A percentile compares a stretch with the other conserved stretches of the same genome.
phyloP scores from a whole-genome alignment of 1,140 invertebrate species.

The Ips nitidus region DNA sequence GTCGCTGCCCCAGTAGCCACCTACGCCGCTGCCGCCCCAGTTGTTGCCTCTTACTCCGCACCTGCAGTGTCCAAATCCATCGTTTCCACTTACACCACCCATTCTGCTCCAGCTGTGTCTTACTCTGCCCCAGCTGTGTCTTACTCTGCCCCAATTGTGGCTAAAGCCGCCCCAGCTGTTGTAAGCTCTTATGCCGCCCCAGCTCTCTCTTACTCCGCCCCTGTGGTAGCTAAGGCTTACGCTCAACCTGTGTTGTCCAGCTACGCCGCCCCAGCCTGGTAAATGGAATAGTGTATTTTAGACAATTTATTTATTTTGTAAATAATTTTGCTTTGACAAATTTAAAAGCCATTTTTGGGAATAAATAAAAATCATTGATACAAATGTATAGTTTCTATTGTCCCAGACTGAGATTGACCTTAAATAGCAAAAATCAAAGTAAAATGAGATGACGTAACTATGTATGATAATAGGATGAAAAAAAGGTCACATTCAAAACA shows the following conservation, averaged over 20 bases:
- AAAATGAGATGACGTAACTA: too few relatives aligned
- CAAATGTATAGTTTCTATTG: too few relatives aligned
- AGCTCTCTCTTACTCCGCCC: slow-evolving; percentile 38
- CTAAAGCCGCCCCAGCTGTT: slow-evolving; percentile 13
- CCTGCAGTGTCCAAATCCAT: slow-evolving; percentile 6
- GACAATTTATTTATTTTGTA: slow-evolving; percentile 27
- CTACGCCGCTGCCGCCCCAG: slow-evolving; percentile 32
- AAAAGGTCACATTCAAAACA: too few relatives aligned
- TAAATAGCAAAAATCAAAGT: too few relatives aligned
- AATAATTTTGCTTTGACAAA: slow-evolving; percentile 11
- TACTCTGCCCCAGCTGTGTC: slow-evolving; percentile 39
- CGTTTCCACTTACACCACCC: slow-evolving; percentile 50
- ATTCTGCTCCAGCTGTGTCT: slow-evolving; percentile 12
- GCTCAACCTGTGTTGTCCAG: slow-evolving; percentile 8
- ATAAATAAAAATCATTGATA: too few relatives aligned
- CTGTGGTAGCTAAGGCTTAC: slow-evolving; percentile 10
- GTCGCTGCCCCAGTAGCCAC: slow-evolving; percentile 20
- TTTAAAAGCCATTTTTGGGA: slow-evolving; percentile 1
- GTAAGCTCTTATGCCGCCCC: slow-evolving; percentile 48
- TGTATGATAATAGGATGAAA: too few relatives aligned
- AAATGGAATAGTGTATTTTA: neutral
- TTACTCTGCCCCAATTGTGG: slow-evolving; percentile 27
- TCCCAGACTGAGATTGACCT: too few relatives aligned
- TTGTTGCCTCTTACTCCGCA: slow-evolving; percentile 26
- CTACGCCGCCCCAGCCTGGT: slow-evolving; percentile 22